Percentiles rank a stretch among this genome's conserved stretches.
Conservation (phyloP, 2,113 vertebrate species). For the Pontoporia blainvillei region DNA sequence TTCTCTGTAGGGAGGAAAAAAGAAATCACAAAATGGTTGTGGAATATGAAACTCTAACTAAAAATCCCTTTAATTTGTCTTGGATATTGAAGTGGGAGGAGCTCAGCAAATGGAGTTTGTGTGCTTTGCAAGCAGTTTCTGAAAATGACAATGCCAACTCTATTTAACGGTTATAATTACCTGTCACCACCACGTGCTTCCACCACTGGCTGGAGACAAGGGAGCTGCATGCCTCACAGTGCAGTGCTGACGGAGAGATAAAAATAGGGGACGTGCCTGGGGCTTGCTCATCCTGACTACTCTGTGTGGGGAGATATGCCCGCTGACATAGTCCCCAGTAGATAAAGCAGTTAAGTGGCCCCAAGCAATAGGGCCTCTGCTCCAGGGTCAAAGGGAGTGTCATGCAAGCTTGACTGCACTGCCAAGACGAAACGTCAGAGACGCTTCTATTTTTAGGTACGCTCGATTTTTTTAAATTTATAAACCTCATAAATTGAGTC, state of each 20-base stretch:
- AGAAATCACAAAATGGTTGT: conserved; percentile 1
- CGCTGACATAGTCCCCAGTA: conserved; percentile 37
- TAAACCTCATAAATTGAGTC: neutral
- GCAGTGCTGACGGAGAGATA: conserved; percentile 63
- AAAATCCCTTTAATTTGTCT: conserved; percentile 56
- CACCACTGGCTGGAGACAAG: conserved; percentile 48
- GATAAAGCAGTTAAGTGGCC: conserved; percentile 54
- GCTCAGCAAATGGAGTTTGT: conserved; percentile 29
- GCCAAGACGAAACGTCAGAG: neutral
- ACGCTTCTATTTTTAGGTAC: conserved; percentile 46
- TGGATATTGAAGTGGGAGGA: neutral
- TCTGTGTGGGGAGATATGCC: conserved; percentile 51
- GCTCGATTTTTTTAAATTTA: neutral
- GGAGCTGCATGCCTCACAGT: neutral
- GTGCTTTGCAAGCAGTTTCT: conserved; percentile 67
- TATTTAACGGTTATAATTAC: conserved; percentile 72
- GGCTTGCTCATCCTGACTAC: neutral
- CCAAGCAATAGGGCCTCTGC: conserved; percentile 49
- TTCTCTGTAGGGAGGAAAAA: conserved; percentile 33
- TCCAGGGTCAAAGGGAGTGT: conserved; percentile 70
- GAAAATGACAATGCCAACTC: conserved; percentile 58
- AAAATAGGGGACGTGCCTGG: conserved; percentile 47
- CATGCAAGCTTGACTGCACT: conserved; percentile 35
- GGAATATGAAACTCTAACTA: conserved; percentile 58
- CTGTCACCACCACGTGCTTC: conserved; percentile 58